Conservation (phyloP, 1,140 invertebrate genomes). For the Lethrus apterus region DNA sequence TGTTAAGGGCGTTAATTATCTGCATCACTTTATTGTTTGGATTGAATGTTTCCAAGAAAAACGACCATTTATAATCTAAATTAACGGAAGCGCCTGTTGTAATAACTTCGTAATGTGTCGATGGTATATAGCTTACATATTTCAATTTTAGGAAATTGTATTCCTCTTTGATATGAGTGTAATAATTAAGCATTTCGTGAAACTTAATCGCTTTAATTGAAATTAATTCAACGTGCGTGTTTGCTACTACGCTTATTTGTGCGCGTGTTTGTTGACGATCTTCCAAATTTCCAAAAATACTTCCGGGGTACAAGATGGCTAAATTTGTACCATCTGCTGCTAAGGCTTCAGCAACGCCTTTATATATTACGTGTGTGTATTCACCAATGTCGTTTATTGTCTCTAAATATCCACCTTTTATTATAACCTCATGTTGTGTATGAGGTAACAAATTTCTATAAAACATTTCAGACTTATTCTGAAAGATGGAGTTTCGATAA, state of each 20-base stretch:
- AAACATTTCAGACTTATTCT: neutral
- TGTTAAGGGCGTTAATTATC: neutral
- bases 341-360: conserved; percentile 7
- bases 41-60: conserved; percentile 6
- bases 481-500: neutral
- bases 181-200: conserved; percentile 2
- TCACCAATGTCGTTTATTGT: conserved; percentile 5
- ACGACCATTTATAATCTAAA: too few relatives aligned
- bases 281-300: conserved; percentile 8
- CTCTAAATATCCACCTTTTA: conserved; percentile 8
- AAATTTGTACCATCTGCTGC: conserved; percentile 10
- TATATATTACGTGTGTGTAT: neutral
- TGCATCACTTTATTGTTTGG: neutral
- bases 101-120: too few relatives aligned
- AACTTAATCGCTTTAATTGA: neutral
- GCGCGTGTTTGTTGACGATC: neutral
- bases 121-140: too few relatives aligned
- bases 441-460: conserved; percentile 1
- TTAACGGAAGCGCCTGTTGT: too few relatives aligned
- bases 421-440: neutral
- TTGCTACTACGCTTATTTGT: conserved; percentile 1
- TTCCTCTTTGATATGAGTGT: conserved; percentile 6
- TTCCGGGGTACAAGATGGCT: neutral
- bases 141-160: neutral
- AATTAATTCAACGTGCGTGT: neutral